phyloP scores from a whole-genome alignment of 2,888 invertebrate genomes.

The Limnephilus lunatus region DNA sequence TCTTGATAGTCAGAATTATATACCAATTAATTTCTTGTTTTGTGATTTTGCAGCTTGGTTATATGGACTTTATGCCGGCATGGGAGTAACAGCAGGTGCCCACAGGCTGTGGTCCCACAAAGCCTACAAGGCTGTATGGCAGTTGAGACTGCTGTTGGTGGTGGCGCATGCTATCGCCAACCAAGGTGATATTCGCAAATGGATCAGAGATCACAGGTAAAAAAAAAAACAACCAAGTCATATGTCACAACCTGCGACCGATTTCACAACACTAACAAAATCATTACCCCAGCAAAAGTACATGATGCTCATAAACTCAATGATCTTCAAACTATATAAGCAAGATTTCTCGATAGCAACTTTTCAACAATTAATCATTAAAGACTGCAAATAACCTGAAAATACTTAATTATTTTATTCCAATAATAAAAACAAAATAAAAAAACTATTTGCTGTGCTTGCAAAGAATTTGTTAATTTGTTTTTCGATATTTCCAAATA shows the following conservation, averaged over 20 bases:
- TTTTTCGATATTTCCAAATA: no score
- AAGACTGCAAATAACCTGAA: no score
- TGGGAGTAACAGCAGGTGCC: constrained; percentile 90
- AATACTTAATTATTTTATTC: no score
- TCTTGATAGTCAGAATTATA: no score
- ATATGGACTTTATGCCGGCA: constrained; percentile 67
- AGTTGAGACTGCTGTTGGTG: constrained; percentile 82
- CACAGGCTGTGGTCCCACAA: constrained; percentile 90
- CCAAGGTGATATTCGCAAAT: constrained; percentile 84
- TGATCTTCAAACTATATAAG: no score
- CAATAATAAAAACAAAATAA: no score
- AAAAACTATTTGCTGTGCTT: no score
- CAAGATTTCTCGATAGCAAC: no score
- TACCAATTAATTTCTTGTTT: no score
- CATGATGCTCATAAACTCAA: background rate
- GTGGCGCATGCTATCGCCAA: constrained; percentile 87
- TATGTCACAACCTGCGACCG: background rate
- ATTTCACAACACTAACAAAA: background rate
- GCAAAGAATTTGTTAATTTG: no score
- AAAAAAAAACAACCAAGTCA: constrained; percentile 66
- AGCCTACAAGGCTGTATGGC: constrained; percentile 85
- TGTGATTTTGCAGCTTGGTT: constrained; percentile 69
- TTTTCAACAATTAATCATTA: no score
- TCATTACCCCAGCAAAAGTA: background rate
- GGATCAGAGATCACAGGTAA: constrained; percentile 85